Evolutionary conservation across 2,113 vertebrate genomes (phyloP).

Genomic region (Cercocebus atys): DNA sequence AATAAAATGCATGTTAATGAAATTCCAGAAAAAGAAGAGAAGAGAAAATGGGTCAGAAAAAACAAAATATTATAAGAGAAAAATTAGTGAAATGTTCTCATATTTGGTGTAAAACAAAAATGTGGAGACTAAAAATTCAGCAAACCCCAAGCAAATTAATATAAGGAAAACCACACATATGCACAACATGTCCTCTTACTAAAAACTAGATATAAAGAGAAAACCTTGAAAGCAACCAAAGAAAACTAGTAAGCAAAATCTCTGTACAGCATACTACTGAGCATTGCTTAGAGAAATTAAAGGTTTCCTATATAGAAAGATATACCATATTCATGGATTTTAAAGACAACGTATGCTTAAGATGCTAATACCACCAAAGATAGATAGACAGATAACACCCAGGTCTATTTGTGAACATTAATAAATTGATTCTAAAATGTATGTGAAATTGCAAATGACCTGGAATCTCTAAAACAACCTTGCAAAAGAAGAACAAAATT

Average conservation of each 20-base stretch:
- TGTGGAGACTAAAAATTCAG: not conserved
- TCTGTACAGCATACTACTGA: not conserved
- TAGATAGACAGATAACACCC: not conserved
- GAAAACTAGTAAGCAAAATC: not conserved
- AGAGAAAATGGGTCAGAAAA: not conserved
- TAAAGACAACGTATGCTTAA: not conserved
- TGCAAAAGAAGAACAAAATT: too few species aligned
- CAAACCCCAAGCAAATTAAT: not conserved
- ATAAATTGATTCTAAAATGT: not conserved
- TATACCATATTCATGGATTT: not conserved
- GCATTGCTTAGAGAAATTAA: not conserved
- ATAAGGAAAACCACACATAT: not conserved
- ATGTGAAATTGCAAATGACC: too few species aligned
- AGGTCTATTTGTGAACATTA: not conserved
- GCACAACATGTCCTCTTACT: not conserved
- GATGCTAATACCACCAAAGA: not conserved
- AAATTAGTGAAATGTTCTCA: not conserved
- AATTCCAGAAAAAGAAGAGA: not conserved
- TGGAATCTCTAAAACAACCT: too few species aligned
- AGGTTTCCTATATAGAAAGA: not conserved
- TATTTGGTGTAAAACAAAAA: not conserved
- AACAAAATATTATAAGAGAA: not conserved
- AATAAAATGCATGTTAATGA: not conserved
- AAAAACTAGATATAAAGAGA: not conserved
- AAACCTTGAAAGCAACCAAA: not conserved